Evolutionary conservation across 1,140 invertebrate genomes (phyloP).

Genomic region (Holcopasites calliopsidis): DNA sequence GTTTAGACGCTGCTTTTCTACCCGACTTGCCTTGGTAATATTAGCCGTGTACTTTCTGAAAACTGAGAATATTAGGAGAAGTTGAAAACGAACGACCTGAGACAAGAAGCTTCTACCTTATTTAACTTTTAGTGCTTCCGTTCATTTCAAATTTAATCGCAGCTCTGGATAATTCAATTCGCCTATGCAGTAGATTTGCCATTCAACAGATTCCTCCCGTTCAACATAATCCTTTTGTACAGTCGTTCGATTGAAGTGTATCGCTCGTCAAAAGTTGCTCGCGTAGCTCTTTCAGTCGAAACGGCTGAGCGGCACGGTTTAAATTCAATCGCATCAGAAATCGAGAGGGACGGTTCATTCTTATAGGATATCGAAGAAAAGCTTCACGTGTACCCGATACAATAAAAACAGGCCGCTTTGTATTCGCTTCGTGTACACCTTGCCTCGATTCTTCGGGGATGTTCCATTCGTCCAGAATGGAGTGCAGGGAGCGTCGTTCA

Average conservation of each 20-base stretch:
- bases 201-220: too few species aligned
- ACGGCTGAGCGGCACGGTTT: background rate
- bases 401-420: constrained; percentile 6
- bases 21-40: background rate
- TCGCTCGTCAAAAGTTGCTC: background rate
- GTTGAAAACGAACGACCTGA: background rate
- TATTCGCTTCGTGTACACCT: background rate
- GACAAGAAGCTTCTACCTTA: background rate
- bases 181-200: too few species aligned
- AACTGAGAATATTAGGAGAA: background rate
- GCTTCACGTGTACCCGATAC: background rate
- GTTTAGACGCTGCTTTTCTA: background rate
- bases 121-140: too few species aligned
- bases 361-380: background rate
- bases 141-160: too few species aligned
- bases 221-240: too few species aligned
- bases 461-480: constrained; percentile 7
- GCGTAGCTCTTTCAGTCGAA: background rate
- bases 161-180: too few species aligned
- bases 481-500: background rate
- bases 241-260: background rate
- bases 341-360: too few species aligned
- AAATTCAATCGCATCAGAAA: background rate
- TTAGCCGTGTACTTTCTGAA: background rate
- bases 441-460: background rate